Percentiles rank a stretch among this genome's conserved stretches.
phyloP scores from a whole-genome alignment of 2,113 vertebrate genomes.

The Chloropsis cyanopogon region DNA sequence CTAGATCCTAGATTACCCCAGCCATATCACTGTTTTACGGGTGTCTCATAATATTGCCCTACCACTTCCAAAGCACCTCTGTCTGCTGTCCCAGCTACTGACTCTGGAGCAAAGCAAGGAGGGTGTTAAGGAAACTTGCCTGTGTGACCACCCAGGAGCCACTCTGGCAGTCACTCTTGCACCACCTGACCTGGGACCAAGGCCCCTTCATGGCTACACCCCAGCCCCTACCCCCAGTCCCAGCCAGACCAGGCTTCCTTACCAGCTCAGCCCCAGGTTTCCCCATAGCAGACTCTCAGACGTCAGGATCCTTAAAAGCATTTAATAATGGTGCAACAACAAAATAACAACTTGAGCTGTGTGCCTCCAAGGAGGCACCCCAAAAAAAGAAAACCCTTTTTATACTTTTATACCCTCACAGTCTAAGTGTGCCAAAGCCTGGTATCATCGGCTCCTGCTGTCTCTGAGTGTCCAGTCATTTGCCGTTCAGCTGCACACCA shows the following conservation, averaged over 20 bases:
- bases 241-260: neutral
- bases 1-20: neutral
- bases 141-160: neutral
- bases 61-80: neutral
- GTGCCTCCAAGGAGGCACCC: neutral
- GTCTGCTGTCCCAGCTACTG: neutral
- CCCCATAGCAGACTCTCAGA: neutral
- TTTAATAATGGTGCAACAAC: neutral
- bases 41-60: neutral
- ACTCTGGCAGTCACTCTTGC: neutral
- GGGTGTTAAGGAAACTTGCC: neutral
- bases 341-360: neutral
- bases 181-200: neutral
- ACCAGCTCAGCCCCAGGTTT: neutral
- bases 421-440: neutral
- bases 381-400: fast-evolving
- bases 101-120: neutral
- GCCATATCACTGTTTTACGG: neutral
- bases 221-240: too few relatives aligned
- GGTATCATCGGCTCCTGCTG: neutral
- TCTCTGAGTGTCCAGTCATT: neutral
- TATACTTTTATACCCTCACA: neutral
- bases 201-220: neutral
- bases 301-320: neutral
- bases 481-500: neutral